Evolutionary conservation across 1,140 invertebrate species (phyloP).

Genomic region (Drosophila parabipectinata): DNA sequence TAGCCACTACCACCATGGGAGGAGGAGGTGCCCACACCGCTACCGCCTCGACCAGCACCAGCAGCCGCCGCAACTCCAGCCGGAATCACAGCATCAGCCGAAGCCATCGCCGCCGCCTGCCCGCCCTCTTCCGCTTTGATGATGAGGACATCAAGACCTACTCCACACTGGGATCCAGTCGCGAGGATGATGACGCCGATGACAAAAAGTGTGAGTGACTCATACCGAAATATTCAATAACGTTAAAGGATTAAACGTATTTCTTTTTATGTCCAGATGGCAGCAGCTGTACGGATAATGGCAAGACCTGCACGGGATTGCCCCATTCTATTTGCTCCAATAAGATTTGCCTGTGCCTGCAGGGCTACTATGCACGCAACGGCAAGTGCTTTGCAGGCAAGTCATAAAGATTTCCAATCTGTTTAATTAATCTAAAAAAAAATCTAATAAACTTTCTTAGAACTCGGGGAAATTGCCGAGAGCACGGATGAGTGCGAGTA

Average conservation of each 20-base stretch:
- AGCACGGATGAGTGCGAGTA: conserved; percentile 79
- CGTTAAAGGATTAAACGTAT: not conserved
- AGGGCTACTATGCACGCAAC: conserved; percentile 75
- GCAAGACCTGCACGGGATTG: conserved; percentile 68
- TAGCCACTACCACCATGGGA: conserved; percentile 42
- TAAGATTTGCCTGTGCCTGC: conserved; percentile 69
- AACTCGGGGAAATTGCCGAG: conserved; percentile 83
- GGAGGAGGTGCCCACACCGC: not conserved
- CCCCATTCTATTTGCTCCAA: conserved; percentile 74
- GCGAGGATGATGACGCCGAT: conserved; percentile 70
- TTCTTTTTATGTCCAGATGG: conserved; percentile 51
- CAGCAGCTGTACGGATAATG: conserved; percentile 72
- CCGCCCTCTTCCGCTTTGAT: conserved; percentile 69
- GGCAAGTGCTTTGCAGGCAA: conserved; percentile 80
- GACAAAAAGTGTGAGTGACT: conserved; percentile 70
- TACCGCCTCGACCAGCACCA: conserved; percentile 57
- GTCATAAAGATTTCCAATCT: not conserved
- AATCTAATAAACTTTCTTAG: conserved; percentile 19
- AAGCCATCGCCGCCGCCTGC: conserved; percentile 50
- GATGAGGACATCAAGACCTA: conserved; percentile 79
- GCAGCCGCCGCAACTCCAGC: conserved; percentile 55
- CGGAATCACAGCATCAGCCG: conserved; percentile 44
- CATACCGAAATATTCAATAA: not conserved
- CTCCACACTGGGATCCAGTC: conserved; percentile 76
- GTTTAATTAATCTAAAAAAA: not conserved